Evolutionary conservation across 2,113 vertebrate genomes (phyloP).

Genomic region (Atrichornis clamosus): DNA sequence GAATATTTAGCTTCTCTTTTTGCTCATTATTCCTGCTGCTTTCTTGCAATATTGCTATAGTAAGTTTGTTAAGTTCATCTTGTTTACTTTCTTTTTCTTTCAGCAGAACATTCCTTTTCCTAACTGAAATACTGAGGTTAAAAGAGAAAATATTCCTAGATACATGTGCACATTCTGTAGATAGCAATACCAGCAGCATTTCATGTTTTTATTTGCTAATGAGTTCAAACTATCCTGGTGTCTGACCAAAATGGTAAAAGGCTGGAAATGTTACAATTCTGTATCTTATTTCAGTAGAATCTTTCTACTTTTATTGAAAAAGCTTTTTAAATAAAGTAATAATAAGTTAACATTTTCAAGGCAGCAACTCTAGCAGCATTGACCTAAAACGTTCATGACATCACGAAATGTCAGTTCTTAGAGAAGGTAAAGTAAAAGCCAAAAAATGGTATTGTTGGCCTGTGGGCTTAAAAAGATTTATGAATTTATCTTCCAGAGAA

Average conservation of each 20-base stretch:
- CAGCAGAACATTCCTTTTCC: neutral
- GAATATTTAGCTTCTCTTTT: neutral
- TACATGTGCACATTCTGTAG: neutral
- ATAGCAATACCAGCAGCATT: neutral
- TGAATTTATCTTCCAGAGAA: neutral
- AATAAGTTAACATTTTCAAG: neutral
- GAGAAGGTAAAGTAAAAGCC: neutral
- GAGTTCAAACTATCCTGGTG: neutral
- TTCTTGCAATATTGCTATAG: neutral
- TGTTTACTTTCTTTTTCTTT: neutral
- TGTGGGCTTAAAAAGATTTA: neutral
- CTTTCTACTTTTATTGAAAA: neutral
- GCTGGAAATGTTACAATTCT: neutral
- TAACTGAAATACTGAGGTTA: neutral
- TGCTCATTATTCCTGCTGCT: neutral
- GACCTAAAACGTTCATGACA: neutral
- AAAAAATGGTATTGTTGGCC: neutral
- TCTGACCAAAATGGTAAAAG: neutral
- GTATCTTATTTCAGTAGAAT: neutral
- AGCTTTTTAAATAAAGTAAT: neutral
- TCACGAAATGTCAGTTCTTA: neutral
- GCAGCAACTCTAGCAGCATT: neutral
- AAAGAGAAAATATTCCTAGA: neutral
- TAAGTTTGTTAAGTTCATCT: neutral
- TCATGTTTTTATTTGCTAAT: neutral